Base-by-base conservation (phyloP, 2,797 vertebrate genomes). In the Semaprochilodus insignis region DNA sequence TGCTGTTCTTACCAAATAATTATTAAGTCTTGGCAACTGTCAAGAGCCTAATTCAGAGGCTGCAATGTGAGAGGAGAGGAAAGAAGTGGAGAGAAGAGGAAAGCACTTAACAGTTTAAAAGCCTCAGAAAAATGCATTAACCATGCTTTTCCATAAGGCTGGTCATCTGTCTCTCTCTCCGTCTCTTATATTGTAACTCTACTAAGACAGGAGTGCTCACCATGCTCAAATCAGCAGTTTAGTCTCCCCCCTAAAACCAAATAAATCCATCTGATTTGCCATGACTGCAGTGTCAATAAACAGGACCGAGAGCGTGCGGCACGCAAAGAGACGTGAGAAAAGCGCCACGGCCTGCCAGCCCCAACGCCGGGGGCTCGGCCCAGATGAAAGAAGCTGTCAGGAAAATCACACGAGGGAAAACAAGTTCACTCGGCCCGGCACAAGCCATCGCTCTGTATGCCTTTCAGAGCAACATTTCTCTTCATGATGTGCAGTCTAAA, bases 351-450 rank as follows among this genome's bases (percentile, higher is more conserved):
- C 86, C 87, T 90, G 93, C 93, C 94, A 94, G 92, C 90, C 92
- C 91, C 92, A 94, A 94, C 92, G 91, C 92, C 78, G 69, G 90
- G 91, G 92, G 90, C 92, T 92, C 90, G 88, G 92, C 86, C 89
- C 87, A 92, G 91, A 93, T 94, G 93, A 94, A 94, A 94, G 93
- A 90, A 94, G 90, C 93, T 93, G 94, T 95, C 94, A 94, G 80
- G 91, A 92, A 88, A 91, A 92, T 93, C 92, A 90, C 92, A 85
- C 23, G 54, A 83, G 60, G 91, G 92, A 94, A 93, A 94, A 93
- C 83, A 82, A 62, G 79, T 84, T 52, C 73, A 80, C 77, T 93
- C 89, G 2, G 52, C 48, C 78, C 66, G 16, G 74, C 82, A 86
- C 88, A 89, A 90, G 91, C 89, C 89, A 86, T 81, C 88, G 86